A percentile compares a stretch with the other conserved stretches of the same genome.
Conservation (phyloP, 2,113 vertebrate genomes). For the Charina bottae region DNA sequence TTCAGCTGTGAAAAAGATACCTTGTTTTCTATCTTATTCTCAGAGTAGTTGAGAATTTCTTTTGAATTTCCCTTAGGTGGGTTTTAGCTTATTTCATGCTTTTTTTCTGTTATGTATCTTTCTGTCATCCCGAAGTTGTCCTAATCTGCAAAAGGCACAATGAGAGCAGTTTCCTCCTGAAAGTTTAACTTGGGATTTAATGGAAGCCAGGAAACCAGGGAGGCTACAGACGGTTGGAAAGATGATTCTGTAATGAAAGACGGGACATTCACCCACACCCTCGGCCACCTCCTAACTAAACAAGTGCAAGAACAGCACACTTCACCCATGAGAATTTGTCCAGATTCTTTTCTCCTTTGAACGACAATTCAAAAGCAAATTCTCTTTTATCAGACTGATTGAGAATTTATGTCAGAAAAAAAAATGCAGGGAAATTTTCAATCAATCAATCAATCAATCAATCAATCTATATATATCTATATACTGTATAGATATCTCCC, state of each 20-base stretch:
- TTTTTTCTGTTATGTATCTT: not conserved
- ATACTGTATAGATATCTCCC: no score
- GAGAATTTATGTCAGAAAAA: not conserved
- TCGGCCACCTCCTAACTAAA: not conserved
- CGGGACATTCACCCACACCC: not conserved
- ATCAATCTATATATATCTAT: no score
- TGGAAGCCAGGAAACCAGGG: not conserved
- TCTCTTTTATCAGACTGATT: not conserved
- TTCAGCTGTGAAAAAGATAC: not conserved
- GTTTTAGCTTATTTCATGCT: not conserved
- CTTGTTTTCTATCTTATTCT: not conserved
- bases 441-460: not conserved
- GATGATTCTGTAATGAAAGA: not conserved
- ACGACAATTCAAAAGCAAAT: not conserved
- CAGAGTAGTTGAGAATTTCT: not conserved
- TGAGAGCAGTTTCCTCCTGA: not conserved
- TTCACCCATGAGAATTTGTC: not conserved
- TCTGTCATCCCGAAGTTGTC: not conserved
- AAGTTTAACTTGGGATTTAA: not conserved
- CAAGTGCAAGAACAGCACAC: not conserved
- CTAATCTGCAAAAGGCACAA: not conserved
- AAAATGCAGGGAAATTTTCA: not conserved
- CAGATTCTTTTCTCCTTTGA: not conserved
- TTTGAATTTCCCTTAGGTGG: not conserved
- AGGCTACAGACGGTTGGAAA: not conserved